These are phyloP conservation scores for Leuciscus idus DNA, from an alignment of 2,113 vertebrate species.

Conservation along the genomic window DNA sequence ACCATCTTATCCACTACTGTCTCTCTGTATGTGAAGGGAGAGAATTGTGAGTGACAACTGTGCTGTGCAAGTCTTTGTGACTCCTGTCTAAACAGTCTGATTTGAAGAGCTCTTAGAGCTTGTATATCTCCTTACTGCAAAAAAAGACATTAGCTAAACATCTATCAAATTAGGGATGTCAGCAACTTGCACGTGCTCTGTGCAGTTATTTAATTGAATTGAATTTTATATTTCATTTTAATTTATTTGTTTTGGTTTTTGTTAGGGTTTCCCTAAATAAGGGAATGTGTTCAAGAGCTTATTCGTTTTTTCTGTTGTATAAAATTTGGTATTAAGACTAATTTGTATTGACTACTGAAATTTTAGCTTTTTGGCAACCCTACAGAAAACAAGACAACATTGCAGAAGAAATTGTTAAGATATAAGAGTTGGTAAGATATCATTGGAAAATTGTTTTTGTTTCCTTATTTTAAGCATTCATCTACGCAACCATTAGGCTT, in stretches of 20 bases:
- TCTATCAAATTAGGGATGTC: background rate
- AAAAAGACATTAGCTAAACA: background rate
- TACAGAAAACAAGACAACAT: background rate
- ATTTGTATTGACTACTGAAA: background rate
- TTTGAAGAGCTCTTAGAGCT: background rate
- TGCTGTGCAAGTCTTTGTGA: background rate
- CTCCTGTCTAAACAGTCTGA: background rate
- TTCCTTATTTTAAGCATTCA: no score
- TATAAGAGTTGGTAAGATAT: no score
- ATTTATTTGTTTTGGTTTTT: background rate
- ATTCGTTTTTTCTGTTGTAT: background rate
- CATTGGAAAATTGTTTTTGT: no score
- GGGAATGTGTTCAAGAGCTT: background rate
- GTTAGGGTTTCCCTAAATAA: background rate
- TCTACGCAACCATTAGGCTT: no score
- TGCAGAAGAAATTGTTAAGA: no score
- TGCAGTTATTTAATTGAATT: background rate
- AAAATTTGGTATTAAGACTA: background rate
- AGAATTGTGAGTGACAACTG: background rate
- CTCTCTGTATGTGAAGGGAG: background rate
- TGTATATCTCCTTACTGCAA: background rate
- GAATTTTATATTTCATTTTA: background rate
- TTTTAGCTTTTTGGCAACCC: background rate
- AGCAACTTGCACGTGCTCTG: background rate
- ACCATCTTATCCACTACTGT: conserved; percentile 4